Base-by-base conservation (phyloP, 2,888 invertebrate genomes). In the Vanessa cardui region DNA sequence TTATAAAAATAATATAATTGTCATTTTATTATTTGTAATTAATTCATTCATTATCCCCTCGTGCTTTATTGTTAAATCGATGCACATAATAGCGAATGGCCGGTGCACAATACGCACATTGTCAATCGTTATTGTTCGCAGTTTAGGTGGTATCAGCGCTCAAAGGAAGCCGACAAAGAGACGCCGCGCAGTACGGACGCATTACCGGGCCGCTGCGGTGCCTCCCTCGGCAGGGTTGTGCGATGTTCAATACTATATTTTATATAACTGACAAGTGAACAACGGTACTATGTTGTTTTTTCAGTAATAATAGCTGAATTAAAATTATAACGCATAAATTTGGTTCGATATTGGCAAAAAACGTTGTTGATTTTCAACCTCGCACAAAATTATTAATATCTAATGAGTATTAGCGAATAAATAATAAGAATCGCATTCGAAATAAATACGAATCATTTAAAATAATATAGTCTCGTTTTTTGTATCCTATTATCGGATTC, bases 151-250 rank as follows among this genome's bases (percentile, higher is more conserved):
- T 73, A 73, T 75, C 73, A 71, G 67, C 60, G 68, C 87, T 90
- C 91, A 92, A 91, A 92, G 91, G 91, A 82, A 77, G 90, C 92
- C 92, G 92, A 91, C 92, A 92, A 92, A 92, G 92, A 78, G 83
- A 72, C 76, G 82, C 79, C 86, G 87, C 87, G 87, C 83, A 80
- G 80, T 83, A 85, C 89, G 89, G 89, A 88, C 89, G 90, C 85
- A 89, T 90, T 90, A 90, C 90, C 89, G 90, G 89, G 75, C 87
- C 87, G 87, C 84, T 86, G 89, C 88, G 88, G 88, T 84, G 84
- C 84, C 83, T 81, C 86, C 84, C 79, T 74, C 73, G 71, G 62
- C 77, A 89, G 89, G 89, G 89, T 82, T 89, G 46, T 58, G 59
- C 52, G 20, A 45, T 47, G 61, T 39, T 52, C 15, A 33, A 56